Conservation (phyloP, 2,113 vertebrate genomes). For the Salvelinus namaycush region DNA sequence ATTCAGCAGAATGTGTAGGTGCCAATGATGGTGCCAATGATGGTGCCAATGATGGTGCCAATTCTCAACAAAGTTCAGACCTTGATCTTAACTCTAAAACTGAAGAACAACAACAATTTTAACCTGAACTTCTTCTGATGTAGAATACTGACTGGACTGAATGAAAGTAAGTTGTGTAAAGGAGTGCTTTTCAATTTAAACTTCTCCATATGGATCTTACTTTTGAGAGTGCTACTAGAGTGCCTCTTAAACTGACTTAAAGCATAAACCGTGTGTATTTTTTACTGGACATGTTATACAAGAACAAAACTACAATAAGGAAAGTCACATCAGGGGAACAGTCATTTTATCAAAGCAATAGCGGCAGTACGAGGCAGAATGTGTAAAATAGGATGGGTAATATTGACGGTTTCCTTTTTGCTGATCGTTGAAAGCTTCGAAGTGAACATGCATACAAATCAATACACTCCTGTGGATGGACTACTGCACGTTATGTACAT, state of each 20-base stretch:
- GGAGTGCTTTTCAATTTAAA: neutral
- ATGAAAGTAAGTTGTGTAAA: neutral
- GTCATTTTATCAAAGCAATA: neutral
- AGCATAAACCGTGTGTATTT: neutral
- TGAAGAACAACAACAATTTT: neutral
- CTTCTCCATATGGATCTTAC: neutral
- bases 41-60: neutral
- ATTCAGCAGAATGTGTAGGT: neutral
- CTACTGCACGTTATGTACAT: slow-evolving; percentile 32
- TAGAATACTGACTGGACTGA: neutral
- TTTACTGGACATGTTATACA: neutral
- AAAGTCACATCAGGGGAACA: neutral
- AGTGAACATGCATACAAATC: slow-evolving; percentile 21
- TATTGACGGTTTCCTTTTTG: neutral
- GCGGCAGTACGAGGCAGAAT: neutral
- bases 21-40: neutral
- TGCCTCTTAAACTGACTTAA: neutral
- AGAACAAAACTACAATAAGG: neutral
- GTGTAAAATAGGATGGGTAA: neutral
- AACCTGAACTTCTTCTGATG: neutral
- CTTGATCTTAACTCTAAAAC: neutral
- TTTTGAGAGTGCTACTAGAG: neutral
- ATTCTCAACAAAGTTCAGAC: neutral
- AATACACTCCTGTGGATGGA: slow-evolving; percentile 6
- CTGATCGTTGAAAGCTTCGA: slow-evolving; percentile 16